These are phyloP conservation scores for Eptatretus atami DNA, from an alignment of 2,797 vertebrate species.

Conservation along the genomic window DNA sequence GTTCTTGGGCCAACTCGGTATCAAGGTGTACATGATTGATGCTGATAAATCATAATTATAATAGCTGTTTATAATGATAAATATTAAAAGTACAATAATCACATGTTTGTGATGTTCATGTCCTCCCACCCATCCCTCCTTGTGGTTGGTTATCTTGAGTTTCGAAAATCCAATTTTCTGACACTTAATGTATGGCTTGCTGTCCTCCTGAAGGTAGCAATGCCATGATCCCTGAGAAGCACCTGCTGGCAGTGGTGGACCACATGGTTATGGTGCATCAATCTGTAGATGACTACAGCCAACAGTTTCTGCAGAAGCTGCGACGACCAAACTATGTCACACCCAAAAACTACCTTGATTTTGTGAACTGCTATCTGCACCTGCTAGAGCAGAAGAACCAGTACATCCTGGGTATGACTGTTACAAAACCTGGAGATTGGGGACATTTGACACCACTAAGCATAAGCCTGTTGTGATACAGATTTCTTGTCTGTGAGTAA, in stretches of 20 bases:
- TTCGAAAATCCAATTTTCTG: too few species aligned
- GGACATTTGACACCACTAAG: too few species aligned
- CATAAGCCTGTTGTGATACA: neutral
- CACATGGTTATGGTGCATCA: conserved; percentile 55
- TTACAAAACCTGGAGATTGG: too few species aligned
- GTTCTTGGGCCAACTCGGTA: too few species aligned
- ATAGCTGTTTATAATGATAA: too few species aligned
- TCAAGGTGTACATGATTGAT: too few species aligned
- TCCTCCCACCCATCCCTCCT: too few species aligned
- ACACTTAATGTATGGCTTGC: too few species aligned
- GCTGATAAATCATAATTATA: too few species aligned
- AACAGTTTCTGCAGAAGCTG: conserved; percentile 42
- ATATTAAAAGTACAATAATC: too few species aligned
- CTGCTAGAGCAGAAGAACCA: conserved; percentile 50
- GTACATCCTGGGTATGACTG: conserved; percentile 31
- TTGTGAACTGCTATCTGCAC: conserved; percentile 39
- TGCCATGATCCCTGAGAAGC: conserved; percentile 23
- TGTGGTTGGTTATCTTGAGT: too few species aligned
- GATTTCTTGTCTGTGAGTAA: neutral
- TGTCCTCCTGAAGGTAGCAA: conserved; percentile 20
- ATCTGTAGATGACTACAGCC: conserved; percentile 46
- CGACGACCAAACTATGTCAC: conserved; percentile 61
- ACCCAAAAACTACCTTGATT: conserved; percentile 82
- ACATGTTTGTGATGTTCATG: neutral
- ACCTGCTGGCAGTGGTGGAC: conserved; percentile 19